These are phyloP conservation scores for Cantharis nigra DNA, from an alignment of 2,888 invertebrate species.

Conservation along the genomic window DNA sequence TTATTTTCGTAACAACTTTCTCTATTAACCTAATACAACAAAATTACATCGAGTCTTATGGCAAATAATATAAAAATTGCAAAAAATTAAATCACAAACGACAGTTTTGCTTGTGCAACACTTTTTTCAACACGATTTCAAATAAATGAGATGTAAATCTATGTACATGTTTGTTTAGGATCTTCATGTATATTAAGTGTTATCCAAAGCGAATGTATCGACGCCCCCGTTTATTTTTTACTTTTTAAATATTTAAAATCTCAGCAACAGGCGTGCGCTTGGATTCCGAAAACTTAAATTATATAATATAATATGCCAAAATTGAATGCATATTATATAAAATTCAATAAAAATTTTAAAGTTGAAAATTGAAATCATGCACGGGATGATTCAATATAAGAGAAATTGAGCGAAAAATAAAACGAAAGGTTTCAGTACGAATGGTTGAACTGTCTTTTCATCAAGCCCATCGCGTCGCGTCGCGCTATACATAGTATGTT, in stretches of 20 bases:
- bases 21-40: background rate
- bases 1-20: background rate
- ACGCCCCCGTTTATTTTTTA: background rate
- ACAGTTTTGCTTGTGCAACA: background rate
- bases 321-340: background rate
- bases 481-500: background rate
- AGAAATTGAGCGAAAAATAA: background rate
- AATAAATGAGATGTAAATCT: conserved; percentile 13
- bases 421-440: background rate
- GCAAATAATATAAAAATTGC: background rate
- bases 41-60: background rate
- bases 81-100: background rate
- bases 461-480: background rate
- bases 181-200: conserved; percentile 14
- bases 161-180: conserved; percentile 19
- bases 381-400: background rate
- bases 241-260: background rate
- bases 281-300: background rate
- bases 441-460: background rate
- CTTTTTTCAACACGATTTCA: background rate
- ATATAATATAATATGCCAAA: background rate
- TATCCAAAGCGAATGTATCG: background rate
- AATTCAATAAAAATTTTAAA: background rate
- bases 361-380: background rate
- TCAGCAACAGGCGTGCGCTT: background rate